Evolutionary conservation across 2,888 invertebrate genomes (phyloP).

Genomic region (Chydorus sphaericus): DNA sequence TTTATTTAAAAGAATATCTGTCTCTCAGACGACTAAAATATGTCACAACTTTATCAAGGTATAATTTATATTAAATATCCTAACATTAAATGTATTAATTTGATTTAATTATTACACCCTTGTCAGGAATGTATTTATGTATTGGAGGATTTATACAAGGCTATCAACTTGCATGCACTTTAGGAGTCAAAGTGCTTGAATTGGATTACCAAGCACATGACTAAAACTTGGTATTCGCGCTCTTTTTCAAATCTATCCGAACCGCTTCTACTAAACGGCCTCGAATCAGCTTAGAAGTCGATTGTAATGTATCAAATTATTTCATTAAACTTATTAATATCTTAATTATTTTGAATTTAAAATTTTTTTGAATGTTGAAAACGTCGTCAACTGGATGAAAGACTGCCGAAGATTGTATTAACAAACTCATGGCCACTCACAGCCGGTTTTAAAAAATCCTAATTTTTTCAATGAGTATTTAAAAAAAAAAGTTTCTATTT

Average conservation of each 20-base stretch:
- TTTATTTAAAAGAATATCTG: neutral
- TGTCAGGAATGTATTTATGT: neutral
- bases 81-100: neutral
- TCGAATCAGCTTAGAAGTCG: neutral
- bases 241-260: neutral
- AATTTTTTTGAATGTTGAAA: neutral
- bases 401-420: no score
- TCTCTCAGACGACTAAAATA: neutral
- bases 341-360: neutral
- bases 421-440: no score
- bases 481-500: no score
- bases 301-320: neutral
- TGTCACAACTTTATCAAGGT: slow-evolving; percentile 4
- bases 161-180: neutral
- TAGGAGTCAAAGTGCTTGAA: neutral
- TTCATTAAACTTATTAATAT: no score
- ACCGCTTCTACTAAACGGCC: neutral
- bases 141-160: neutral
- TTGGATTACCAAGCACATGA: neutral
- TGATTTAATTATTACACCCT: neutral
- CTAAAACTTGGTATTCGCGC: neutral
- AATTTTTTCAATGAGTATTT: no score
- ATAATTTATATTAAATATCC: neutral
- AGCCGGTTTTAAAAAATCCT: no score
- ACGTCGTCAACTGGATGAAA: neutral